These are phyloP conservation scores for Eupithecia subumbrata DNA, from an alignment of 2,888 invertebrate species.

Conservation along the genomic window DNA sequence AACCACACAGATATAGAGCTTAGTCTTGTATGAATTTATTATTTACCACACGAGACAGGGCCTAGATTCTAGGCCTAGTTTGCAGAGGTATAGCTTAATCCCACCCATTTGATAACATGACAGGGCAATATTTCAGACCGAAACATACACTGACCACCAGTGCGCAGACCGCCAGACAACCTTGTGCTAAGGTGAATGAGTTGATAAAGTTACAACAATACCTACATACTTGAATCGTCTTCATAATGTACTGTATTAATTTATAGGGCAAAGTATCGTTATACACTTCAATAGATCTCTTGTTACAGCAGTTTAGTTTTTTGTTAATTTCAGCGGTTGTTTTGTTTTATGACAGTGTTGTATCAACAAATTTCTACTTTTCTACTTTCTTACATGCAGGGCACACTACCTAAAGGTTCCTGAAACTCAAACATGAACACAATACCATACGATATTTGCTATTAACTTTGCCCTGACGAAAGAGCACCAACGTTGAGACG, in stretches of 20 bases:
- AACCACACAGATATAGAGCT: neutral
- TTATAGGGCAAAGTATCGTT: neutral
- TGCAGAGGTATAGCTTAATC: constrained; percentile 14
- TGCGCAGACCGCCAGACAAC: neutral
- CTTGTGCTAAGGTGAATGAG: neutral
- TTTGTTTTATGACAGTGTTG: neutral
- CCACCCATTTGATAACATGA: constrained; percentile 37
- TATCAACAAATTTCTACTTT: neutral
- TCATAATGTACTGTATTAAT: neutral
- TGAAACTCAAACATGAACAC: neutral
- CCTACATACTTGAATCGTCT: neutral
- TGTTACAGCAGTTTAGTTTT: neutral
- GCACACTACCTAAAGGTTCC: neutral
- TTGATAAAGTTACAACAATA: neutral
- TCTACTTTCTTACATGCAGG: neutral
- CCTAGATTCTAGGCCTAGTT: neutral
- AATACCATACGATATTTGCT: neutral
- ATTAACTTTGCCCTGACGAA: neutral
- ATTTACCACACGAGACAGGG: neutral
- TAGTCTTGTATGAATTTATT: neutral
- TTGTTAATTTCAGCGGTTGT: neutral
- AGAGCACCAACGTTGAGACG: neutral
- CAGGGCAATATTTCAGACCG: constrained; percentile 40
- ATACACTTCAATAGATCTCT: neutral
- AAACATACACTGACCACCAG: constrained; percentile 4